Conservation (phyloP, 2,113 vertebrate genomes). For the Pterocles gutturalis region DNA sequence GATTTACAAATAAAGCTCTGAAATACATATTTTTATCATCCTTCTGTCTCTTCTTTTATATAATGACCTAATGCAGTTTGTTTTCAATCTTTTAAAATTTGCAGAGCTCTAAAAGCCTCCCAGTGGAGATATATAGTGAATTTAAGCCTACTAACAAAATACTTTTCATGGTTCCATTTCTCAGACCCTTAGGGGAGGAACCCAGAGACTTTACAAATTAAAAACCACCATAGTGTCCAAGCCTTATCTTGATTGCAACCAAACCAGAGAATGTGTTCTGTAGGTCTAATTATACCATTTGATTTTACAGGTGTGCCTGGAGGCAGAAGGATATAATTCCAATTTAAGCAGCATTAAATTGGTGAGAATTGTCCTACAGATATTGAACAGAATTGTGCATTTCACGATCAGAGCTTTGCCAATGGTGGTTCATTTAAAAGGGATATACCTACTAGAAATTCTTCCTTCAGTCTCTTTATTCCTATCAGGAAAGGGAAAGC, state of each 20-base stretch:
- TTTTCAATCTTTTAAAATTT: neutral
- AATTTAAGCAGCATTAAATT: neutral
- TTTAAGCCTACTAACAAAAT: neutral
- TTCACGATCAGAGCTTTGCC: neutral
- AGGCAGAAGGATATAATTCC: neutral
- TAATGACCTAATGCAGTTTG: neutral
- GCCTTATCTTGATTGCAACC: neutral
- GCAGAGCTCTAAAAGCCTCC: neutral
- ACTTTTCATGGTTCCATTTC: neutral
- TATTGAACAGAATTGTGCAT: neutral
- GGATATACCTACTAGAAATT: neutral
- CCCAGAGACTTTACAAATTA: neutral
- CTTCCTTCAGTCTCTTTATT: neutral
- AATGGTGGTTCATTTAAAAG: neutral
- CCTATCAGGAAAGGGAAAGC: neutral
- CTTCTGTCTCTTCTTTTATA: neutral
- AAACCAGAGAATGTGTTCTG: neutral
- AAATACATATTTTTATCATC: neutral
- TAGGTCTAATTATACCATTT: neutral
- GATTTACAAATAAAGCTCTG: neutral
- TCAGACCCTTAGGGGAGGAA: neutral
- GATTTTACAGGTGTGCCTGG: neutral
- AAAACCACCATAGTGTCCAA: neutral
- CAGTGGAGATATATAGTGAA: neutral
- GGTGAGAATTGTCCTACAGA: neutral